Evolutionary conservation across 35 echinoderm and acorn worm genomes (phyloP).

Genomic region (Amphiura filiformis): DNA sequence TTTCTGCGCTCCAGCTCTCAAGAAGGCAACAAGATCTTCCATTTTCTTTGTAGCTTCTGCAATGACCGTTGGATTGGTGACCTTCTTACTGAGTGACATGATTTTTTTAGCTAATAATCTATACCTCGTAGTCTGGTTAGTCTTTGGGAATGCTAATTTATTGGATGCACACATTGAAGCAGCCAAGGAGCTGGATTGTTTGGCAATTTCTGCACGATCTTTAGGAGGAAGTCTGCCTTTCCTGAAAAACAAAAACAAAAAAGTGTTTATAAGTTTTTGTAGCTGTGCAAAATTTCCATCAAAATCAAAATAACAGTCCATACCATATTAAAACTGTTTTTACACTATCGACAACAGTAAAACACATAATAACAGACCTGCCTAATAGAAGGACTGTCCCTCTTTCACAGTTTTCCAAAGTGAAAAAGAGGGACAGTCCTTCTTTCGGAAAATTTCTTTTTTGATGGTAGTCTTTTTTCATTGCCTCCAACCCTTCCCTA

Average conservation of each 20-base stretch:
- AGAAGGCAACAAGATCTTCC: neutral
- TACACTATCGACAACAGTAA: too few relatives aligned
- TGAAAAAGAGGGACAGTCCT: too few relatives aligned
- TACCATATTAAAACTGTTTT: too few relatives aligned
- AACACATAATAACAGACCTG: too few relatives aligned
- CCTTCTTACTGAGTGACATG: neutral
- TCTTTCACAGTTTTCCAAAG: too few relatives aligned
- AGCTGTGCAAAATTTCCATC: too few relatives aligned
- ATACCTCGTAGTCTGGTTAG: neutral
- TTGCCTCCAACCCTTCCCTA: too few relatives aligned
- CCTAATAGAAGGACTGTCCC: too few relatives aligned
- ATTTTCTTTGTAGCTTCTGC: neutral
- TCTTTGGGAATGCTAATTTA: neutral
- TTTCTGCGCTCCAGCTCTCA: neutral
- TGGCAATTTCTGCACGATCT: slow-evolving; percentile 2
- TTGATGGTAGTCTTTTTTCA: too few relatives aligned
- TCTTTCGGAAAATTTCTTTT: too few relatives aligned
- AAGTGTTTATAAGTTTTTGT: neutral
- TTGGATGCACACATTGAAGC: neutral
- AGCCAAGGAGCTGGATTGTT: neutral
- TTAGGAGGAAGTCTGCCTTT: neutral
- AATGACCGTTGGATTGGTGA: neutral
- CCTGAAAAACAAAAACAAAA: neutral
- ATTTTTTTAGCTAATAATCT: neutral
- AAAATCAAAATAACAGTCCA: too few relatives aligned